Base-by-base conservation (phyloP, 2,797 vertebrate genomes). In the Enteromius mattozi region DNA sequence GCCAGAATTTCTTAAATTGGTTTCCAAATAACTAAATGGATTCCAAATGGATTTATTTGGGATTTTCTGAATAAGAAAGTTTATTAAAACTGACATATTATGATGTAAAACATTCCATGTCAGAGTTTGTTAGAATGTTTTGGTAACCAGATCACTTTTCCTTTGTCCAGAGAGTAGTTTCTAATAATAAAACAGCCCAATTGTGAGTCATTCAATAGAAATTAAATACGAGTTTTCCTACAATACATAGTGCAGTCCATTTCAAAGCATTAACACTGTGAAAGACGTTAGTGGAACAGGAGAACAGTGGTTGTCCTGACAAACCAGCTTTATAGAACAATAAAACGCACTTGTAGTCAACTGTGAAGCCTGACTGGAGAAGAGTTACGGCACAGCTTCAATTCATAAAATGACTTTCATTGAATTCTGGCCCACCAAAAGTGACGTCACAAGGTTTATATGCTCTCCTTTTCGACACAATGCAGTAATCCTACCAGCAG, bases 401-500 rank as follows among this genome's bases (percentile, higher is more conserved):
- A 87, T 87, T 90, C 79, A 65, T 88, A 85, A 86, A 84, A 87
- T 70, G 76, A 68, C 83, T 86, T 86, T 78, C 83, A 75, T 12
- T 21, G 83, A 87, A 85, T 82, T 65, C 78, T 37, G 65, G 45
- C 76, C 84, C 68, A 84, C 80, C 66, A 86, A 82, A 84, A 83
- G 54, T 80, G 88, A 89, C 84, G 68, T 89, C 86, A 89, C 49
- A 80, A 69, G 84, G 80, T 87, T 89, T 86, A 89, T 78, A 82
- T 78, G 78, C 30, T 78, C 65, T 82, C 42, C 21, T 81, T 80
- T 63, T 71, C 21, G 27, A 68, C 24, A 79, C 75, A 84, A 78
- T 69, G 27, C 65, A 78, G 75, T 69, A 78, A 49, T 69, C 66
- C 27, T 17, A 19, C 24, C 65, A 84, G 82, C 65, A 70, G 75